phyloP scores from a whole-genome alignment of 2,888 invertebrate genomes.

The Cantharis lateralis region DNA sequence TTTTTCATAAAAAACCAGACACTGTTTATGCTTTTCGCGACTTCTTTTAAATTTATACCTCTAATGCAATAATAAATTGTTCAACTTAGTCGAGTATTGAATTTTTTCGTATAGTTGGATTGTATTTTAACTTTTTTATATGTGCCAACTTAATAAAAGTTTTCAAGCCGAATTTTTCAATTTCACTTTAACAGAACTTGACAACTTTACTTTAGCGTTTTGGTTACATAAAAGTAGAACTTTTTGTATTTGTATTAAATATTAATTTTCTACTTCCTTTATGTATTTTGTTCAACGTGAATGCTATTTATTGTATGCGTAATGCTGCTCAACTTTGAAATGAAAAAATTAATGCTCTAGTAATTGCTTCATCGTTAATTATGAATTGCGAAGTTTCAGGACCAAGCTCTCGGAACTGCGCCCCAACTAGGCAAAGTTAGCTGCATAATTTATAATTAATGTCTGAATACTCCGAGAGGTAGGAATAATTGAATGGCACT shows the following conservation, averaged over 20 bases:
- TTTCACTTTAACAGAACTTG: background rate
- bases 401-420: too few relatives aligned
- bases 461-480: too few relatives aligned
- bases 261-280: background rate
- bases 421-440: too few relatives aligned
- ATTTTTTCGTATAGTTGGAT: background rate
- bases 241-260: background rate
- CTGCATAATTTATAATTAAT: too few relatives aligned
- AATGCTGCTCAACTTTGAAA: background rate
- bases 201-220: background rate
- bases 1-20: background rate
- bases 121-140: conserved; percentile 3
- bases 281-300: background rate
- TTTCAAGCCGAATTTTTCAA: conserved; percentile 1
- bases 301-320: background rate
- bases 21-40: background rate
- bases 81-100: background rate
- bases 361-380: background rate
- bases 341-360: background rate
- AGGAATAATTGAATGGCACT: too few relatives aligned
- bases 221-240: background rate
- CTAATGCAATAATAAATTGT: background rate
- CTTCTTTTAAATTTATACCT: background rate
- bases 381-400: too few relatives aligned
- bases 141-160: background rate